Base-by-base conservation (phyloP, 2,888 invertebrate genomes). In the Drepana falcataria region DNA sequence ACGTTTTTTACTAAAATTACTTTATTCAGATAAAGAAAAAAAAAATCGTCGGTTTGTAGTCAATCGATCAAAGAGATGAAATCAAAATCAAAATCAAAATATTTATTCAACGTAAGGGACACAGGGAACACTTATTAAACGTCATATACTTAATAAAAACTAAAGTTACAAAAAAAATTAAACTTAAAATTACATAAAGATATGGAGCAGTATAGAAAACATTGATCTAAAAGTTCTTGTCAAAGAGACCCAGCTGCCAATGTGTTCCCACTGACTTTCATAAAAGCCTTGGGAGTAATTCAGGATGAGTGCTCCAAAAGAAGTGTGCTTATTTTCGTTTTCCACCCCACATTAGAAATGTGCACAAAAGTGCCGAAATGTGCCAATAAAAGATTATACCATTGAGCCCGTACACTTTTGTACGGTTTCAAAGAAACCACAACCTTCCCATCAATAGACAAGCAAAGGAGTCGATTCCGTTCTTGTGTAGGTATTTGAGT, bases 241-340 rank as follows among this genome's bases (percentile, higher is more conserved):
- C 35, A 35, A 49, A 51, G 40, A n/a, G n/a, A 35, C 44, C 44
- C 35, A n/a, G 35, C 47, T 44, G 35, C 33, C 33, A 33, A 48
- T 55, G 49, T 49, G 37, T 35, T 47, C 37, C 9, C 55, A 6
- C 55, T 40, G 48, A 34, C 55, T 33, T 34, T 40, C 51, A 51
- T 51, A 51, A 51, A 51, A 33, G 41, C 51, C 51, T 34, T 40
- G 51, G 41, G 51, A 51, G 40, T 51, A 37, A 35, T 51, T 51
- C 41, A 33, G 34, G 40, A n/a, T 41, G 51, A 51, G 40, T 51
- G 51, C 40, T 51, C 33, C 40, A 51, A 51, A 40, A 34, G 49
- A 40, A 51, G 40, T 33, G 33, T 33, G 40, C 40, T 51, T 51
- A 51, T 51, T 51, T 51, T 51, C 40, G 40, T 51, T 1, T 51